These are phyloP conservation scores for Muscidifurax raptorellus DNA, from an alignment of 1,140 invertebrate species.

Conservation along the genomic window DNA sequence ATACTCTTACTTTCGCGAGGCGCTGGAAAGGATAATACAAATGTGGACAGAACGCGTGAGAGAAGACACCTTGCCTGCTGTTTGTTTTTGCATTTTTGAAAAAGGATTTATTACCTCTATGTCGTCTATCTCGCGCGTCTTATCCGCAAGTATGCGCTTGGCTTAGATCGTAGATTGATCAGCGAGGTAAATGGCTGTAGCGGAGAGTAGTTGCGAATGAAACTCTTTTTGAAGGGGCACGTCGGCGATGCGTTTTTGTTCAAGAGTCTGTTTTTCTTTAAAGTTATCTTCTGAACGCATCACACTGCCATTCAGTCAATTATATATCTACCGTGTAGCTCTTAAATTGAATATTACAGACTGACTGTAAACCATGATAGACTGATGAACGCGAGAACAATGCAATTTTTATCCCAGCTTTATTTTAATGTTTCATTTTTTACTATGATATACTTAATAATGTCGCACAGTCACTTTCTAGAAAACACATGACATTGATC, in stretches of 20 bases:
- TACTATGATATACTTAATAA: neutral
- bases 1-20: neutral
- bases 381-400: conserved; percentile 26
- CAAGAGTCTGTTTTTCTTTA: neutral
- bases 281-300: neutral
- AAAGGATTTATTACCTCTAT: neutral
- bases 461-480: neutral
- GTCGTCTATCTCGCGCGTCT: neutral
- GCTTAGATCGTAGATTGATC: neutral
- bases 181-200: too few relatives aligned
- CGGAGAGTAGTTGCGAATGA: neutral
- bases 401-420: neutral
- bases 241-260: neutral
- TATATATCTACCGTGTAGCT: conserved; percentile 16
- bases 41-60: neutral
- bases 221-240: neutral
- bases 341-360: conserved; percentile 15
- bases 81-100: neutral
- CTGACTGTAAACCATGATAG: conserved; percentile 22
- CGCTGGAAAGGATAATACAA: neutral
- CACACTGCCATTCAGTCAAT: conserved; percentile 7
- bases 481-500: neutral
- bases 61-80: neutral
- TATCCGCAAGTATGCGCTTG: neutral
- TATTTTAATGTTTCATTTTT: neutral